These are phyloP conservation scores for Tachysurus fulvidraco DNA, from an alignment of 2,113 vertebrate species.

Conservation along the genomic window DNA sequence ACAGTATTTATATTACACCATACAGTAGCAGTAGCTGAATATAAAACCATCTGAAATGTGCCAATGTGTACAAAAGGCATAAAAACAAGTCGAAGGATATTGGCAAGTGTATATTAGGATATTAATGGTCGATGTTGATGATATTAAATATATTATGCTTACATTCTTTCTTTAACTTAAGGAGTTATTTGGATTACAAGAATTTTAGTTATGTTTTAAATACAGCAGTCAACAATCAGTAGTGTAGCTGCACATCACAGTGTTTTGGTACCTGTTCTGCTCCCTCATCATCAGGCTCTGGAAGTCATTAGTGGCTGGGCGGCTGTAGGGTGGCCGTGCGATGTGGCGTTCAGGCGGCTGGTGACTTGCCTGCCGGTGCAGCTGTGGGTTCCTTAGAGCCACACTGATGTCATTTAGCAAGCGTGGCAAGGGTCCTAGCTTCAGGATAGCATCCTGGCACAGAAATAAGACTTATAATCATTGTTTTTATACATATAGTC, in stretches of 20 bases:
- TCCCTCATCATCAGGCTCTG: conserved; percentile 95
- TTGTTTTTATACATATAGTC: background rate
- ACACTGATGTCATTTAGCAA: conserved; percentile 95
- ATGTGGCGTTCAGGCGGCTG: conserved; percentile 86
- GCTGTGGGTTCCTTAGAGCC: conserved; percentile 91
- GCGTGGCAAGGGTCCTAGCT: conserved; percentile 89
- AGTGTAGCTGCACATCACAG: too few species aligned
- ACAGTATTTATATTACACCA: background rate
- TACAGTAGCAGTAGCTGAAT: background rate
- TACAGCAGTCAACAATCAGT: too few species aligned
- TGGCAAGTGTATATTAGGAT: too few species aligned
- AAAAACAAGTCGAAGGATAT: too few species aligned
- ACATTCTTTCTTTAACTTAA: too few species aligned
- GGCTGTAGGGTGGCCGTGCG: conserved; percentile 83
- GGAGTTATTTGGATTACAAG: too few species aligned
- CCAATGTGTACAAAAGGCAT: too few species aligned
- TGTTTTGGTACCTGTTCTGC: conserved; percentile 84
- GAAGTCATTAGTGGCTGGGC: conserved; percentile 88
- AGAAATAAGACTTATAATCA: conserved; percentile 3
- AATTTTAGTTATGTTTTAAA: too few species aligned
- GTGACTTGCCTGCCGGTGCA: conserved; percentile 91
- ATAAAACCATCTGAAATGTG: too few species aligned
- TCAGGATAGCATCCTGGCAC: conserved; percentile 88
- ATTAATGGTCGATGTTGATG: too few species aligned
- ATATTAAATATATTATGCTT: too few species aligned